Evolutionary conservation across 1,140 invertebrate species (phyloP).

Genomic region (Aphidius ervi): DNA sequence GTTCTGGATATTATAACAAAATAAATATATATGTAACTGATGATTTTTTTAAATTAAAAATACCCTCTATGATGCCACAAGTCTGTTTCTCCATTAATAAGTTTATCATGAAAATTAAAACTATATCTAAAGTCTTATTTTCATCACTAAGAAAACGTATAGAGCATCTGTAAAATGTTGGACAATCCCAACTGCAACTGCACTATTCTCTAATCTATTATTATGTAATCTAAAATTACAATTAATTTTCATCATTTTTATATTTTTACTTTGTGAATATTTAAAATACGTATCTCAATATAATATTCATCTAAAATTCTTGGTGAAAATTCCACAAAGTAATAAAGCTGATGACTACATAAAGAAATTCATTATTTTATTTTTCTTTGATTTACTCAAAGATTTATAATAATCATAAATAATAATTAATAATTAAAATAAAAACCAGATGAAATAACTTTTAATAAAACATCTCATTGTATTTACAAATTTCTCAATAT

Average conservation of each 20-base stretch:
- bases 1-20: too few relatives aligned
- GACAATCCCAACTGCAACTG: constrained; percentile 41
- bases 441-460: constrained; percentile 60
- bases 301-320: constrained; percentile 42
- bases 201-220: constrained; percentile 47
- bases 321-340: constrained; percentile 42
- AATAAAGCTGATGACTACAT: constrained; percentile 60
- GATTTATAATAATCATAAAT: constrained; percentile 63
- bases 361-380: constrained; percentile 65
- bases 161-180: constrained; percentile 34
- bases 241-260: constrained; percentile 3
- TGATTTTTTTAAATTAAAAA: not conserved
- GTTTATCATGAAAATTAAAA: constrained; percentile 27
- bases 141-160: constrained; percentile 27
- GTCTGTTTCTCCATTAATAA: constrained; percentile 37
- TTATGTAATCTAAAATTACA: not conserved
- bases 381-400: constrained; percentile 63
- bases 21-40: not conserved
- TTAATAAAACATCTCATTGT: constrained; percentile 62
- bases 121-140: constrained; percentile 26
- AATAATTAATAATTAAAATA: constrained; percentile 40
- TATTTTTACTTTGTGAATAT: not conserved
- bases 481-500: constrained; percentile 66
- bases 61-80: constrained; percentile 38
- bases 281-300: constrained; percentile 2